These are phyloP conservation scores for Tachysurus vachellii DNA, from an alignment of 2,113 vertebrate genomes.

Conservation along the genomic window DNA sequence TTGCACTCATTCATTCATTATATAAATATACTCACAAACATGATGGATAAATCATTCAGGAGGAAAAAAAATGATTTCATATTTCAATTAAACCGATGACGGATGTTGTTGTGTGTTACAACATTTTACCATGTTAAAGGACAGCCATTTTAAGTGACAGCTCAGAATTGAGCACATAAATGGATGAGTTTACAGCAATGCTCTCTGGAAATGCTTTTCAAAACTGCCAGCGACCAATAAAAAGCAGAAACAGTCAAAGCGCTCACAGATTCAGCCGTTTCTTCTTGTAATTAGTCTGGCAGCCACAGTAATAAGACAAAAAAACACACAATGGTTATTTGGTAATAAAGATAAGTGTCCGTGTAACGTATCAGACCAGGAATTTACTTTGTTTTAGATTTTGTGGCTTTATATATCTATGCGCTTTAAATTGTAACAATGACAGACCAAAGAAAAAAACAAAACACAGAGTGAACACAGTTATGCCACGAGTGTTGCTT, in stretches of 20 bases:
- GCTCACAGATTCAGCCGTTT: constrained; percentile 9
- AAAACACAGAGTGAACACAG: constrained; percentile 7
- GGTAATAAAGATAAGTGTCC: not conserved
- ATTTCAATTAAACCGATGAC: constrained; percentile 7
- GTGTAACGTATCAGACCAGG: constrained; percentile 18
- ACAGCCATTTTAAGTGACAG: not conserved
- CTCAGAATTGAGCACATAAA: not conserved
- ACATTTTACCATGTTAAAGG: not conserved
- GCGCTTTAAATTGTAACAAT: constrained; percentile 35
- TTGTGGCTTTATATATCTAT: constrained; percentile 39
- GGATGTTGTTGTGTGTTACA: not conserved
- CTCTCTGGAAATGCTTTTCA: constrained; percentile 27
- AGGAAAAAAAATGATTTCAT: not conserved
- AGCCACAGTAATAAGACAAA: constrained; percentile 9
- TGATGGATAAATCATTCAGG: no score
- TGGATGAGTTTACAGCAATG: not conserved
- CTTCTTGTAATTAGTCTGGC: constrained; percentile 37
- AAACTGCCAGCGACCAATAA: constrained; percentile 7
- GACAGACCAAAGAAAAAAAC: not conserved
- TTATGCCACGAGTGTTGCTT: constrained; percentile 16
- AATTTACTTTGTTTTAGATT: not conserved
- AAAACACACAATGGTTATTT: not conserved
- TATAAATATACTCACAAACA: not conserved
- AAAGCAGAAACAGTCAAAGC: constrained; percentile 18
- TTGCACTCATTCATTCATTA: not conserved